Base-by-base conservation (phyloP, 2,113 vertebrate genomes). In the Pimephales promelas region DNA sequence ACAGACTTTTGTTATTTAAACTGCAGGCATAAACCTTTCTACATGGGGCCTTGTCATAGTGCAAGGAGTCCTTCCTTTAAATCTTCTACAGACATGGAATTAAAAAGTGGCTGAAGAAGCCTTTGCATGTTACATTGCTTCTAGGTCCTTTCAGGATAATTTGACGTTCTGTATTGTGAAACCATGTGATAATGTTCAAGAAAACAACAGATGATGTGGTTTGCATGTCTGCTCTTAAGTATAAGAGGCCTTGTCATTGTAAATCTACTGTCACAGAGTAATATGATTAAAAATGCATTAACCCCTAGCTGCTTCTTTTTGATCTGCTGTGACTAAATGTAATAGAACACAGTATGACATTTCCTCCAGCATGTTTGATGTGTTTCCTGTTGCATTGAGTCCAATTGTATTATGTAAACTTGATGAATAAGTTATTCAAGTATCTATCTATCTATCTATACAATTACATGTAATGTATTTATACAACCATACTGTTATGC, bases 261-360 rank as follows among this genome's bases (percentile, higher is more conserved):
- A 31, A 18, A 49, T 79, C 43, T 66, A 26, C 59, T 28, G 9
- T 66, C 77, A 49, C 43, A 79, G 31, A 28, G 43, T 64, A 28
- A 79, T 34, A 49, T 34, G 24, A 66, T 79, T 79, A 34, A 66
- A 79, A 49, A 66, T 9, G n/a, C 5, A 79, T 45, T 61, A 78
- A 43, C 34, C 24, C 11, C 16, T 22, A 49, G 40, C 16, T 66
- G 77, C 9, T 28, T 49, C 77, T 66, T 79, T 79, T 45, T 66
- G 26, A 64, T 66, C n/a, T n/a, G 77, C 66, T 79, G 16, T 49
- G 43, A 64, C 40, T 28, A 18, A 11, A 78, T 18, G n/a, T 79
- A 24, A 31, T 3, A 10, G n/a, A 22, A 66, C 11, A 24, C 26
- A 66, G 7, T 36, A 59, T 18, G 9, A 13, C 8, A 40, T 40